Evolutionary conservation across 2,797 vertebrate genomes (phyloP), one percentile per base, ranked within the genome.

Genomic region (Pristis pectinata): DNA sequence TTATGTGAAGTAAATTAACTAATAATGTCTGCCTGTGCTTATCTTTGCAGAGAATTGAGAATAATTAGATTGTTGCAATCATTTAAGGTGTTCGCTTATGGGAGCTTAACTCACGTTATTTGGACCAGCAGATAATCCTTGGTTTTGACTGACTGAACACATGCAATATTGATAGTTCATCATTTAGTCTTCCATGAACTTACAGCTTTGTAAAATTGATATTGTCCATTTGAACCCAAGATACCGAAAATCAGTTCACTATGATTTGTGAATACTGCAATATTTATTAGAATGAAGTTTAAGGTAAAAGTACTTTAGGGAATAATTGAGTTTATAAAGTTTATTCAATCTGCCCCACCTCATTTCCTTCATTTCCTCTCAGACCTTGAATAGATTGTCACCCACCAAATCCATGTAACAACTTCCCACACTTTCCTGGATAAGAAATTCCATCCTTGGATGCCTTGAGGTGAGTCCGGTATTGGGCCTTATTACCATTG

Each of bases 51-150:
- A 67, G 59, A 92, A 67, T 92, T 92, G 37, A 67, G 89, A 37
- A 92, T 67, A 89, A 89, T 59, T 61, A 89, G 49, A 59, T 89
- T 89, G 53, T 89, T 61, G 37, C 61, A 92, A 64, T 92, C 30
- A 87, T 59, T 87, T 87, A 59, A 87, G 11, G 30, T 34, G 56
- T 11, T 34, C 13, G 11, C 53, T 59, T 87, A 11, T n/a, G 15
- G 53, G 56, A 30, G 30, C 59, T 87, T 87, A 56, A n/a, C 53
- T 59, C 30, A n/a, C 7, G 83, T 87, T 85, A 85, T 56, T 85
- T 30, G 53, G 82, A 56, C 82, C 11, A 85, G 49, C 27, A 85
- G 49, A 85, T 53, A 56, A 59, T 56, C 10, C 24, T 15, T 56
- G 11, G 49, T 56, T 85, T 59, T 85, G 49, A 0, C 27, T 59